phyloP scores from a whole-genome alignment of 2,113 vertebrate genomes.

The Nematolebias whitei region DNA sequence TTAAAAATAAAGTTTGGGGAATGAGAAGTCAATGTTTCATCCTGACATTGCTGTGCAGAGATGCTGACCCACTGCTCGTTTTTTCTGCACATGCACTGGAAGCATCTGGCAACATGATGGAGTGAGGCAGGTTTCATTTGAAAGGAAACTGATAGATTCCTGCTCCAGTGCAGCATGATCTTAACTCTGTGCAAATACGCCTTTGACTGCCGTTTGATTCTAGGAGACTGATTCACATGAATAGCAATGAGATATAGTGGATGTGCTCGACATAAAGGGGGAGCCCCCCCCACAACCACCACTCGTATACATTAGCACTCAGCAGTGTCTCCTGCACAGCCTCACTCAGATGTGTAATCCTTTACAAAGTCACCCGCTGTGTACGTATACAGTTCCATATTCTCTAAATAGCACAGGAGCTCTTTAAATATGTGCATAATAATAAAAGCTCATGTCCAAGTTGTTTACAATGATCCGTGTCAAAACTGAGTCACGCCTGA shows the following conservation, averaged over 20 bases:
- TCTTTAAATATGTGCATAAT: conserved; percentile 19
- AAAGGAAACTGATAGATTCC: no score
- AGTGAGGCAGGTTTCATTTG: conserved; percentile 16
- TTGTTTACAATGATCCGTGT: not conserved
- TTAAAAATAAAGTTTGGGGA: conserved; percentile 9
- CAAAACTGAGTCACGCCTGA: not conserved
- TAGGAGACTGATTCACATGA: conserved; percentile 44
- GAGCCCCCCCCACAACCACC: conserved; percentile 30
- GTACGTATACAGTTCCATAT: conserved; percentile 1
- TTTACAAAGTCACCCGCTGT: not conserved
- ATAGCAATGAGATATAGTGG: conserved; percentile 57
- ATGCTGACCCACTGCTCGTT: not conserved
- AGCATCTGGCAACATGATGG: conserved; percentile 14
- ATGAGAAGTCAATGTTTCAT: not conserved
- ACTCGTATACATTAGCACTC: conserved; percentile 27
- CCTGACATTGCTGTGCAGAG: not conserved
- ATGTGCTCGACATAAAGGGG: conserved; percentile 41
- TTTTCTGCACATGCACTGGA: not conserved
- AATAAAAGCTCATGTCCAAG: not conserved
- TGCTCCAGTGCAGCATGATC: not conserved
- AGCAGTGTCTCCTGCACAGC: not conserved
- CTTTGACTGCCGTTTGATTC: conserved; percentile 56
- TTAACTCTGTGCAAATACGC: conserved; percentile 55
- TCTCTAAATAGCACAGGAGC: not conserved
- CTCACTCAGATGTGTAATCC: not conserved